phyloP scores from a whole-genome alignment of 1,140 invertebrate genomes.

The Wasmannia auropunctata region DNA sequence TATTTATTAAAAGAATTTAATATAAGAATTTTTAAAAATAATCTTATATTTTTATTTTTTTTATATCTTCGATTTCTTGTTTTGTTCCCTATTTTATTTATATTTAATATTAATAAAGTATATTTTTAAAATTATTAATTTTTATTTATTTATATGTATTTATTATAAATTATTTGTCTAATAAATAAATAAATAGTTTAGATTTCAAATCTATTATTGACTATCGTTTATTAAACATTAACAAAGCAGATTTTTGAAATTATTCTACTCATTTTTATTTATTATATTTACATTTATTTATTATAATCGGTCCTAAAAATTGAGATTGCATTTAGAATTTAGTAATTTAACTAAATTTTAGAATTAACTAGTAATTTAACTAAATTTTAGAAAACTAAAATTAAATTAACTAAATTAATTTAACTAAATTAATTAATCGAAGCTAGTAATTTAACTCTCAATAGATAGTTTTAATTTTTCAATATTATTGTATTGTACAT shows the following conservation, averaged over 20 bases:
- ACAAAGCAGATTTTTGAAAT: neutral
- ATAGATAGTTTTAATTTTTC: conserved; percentile 6
- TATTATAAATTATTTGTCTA: too few relatives aligned
- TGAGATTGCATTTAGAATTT: neutral
- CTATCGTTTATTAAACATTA: neutral
- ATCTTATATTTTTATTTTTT: neutral
- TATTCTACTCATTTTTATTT: neutral
- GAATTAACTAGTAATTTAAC: too few relatives aligned
- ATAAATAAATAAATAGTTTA: too few relatives aligned
- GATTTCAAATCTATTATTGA: too few relatives aligned
- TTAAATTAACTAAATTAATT: too few relatives aligned
- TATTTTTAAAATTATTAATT: neutral
- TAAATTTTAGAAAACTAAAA: too few relatives aligned
- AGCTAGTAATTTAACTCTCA: neutral
- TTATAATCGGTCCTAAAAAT: neutral
- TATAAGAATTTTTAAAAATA: neutral
- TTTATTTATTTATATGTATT: neutral
- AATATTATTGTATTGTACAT: neutral
- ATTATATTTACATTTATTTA: neutral
- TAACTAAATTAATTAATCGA: too few relatives aligned
- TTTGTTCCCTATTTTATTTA: neutral
- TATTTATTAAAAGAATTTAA: neutral
- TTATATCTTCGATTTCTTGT: neutral
- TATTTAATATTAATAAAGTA: neutral
- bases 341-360: too few relatives aligned